Evolutionary conservation across 2,113 vertebrate species (phyloP).

Genomic region (Capra hircus): DNA sequence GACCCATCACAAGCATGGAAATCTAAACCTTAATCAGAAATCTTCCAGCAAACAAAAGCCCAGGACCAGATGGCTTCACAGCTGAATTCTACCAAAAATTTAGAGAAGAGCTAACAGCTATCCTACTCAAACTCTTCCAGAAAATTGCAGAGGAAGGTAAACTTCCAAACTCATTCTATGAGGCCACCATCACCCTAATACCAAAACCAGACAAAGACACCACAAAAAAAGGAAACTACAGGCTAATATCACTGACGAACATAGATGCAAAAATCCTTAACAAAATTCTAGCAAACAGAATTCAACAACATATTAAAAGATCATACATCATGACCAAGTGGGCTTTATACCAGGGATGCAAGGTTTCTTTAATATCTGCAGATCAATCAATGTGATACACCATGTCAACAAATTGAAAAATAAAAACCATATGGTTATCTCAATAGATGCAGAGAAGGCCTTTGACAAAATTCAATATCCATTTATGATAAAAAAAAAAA

Average conservation of each 20-base stretch:
- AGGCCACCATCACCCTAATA: neutral
- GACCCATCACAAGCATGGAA: neutral
- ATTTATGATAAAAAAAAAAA: neutral
- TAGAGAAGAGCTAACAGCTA: neutral
- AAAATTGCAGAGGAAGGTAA: neutral
- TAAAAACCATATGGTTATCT: neutral
- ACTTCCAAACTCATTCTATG: neutral
- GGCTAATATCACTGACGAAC: neutral
- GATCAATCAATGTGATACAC: neutral
- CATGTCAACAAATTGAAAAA: neutral
- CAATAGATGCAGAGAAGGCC: neutral
- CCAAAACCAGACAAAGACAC: neutral
- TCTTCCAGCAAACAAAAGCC: neutral
- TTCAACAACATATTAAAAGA: neutral
- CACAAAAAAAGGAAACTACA: neutral
- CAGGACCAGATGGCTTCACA: neutral
- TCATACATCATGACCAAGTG: neutral
- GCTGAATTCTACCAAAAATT: neutral
- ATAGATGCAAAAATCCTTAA: neutral
- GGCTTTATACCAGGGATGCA: neutral
- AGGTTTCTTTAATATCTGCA: neutral
- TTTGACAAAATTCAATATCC: neutral
- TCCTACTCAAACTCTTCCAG: neutral
- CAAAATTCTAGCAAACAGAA: neutral
- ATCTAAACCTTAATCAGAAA: neutral